Evolutionary conservation across 2,113 vertebrate species (phyloP), one percentile per base, ranked within the genome.

Genomic region (Pyxicephalus adspersus): DNA sequence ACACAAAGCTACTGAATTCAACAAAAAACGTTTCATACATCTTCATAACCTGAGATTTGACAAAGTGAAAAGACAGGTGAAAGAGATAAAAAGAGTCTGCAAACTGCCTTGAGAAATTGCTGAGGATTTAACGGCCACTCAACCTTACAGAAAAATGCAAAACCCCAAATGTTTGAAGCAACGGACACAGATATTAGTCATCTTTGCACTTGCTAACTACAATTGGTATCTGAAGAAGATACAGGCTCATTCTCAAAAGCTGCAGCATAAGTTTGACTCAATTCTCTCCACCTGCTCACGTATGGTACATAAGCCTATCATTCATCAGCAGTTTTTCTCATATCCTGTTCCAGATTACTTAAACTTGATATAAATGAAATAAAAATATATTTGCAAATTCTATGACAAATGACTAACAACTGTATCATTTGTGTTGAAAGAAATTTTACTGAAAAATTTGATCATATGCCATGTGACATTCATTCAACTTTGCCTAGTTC

Each of bases 201-300:
- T 81, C 79, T 63, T 38, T 64, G 65, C 26, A 80, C 78, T 80
- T 72, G 60, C 71, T 81, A 81, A 58, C 68, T 81, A 64, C 76
- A 74, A 34, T 64, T 55, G 23, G 25, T 26, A 73, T 45, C 68
- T 64, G 58, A 61, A 64, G 5, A 22, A 64, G 58, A 29, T 79
- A 79, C 15, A 22, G 57, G 34, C 20, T 54, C 29, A 20, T 57
- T 64, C 77, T 80, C 50, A 28, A 28, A n/a, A 50, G 63, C 50
- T 72, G 5, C 64, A 26, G 54, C 17, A 64, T 45, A 51, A 29
- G n/a, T 68, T 60, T 81, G 79, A 81, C 79, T 74, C 79, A 81
- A 73, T 73, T 64, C 79, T 64, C 58, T 28, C 60, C 79, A 81
- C 70, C 60, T 64, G 58, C 54, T 60, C 68, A 74, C 64, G 19